Evolutionary conservation across 35 echinoderm and acorn worm genomes (phyloP).

Genomic region (Ophiothrix spiculata): DNA sequence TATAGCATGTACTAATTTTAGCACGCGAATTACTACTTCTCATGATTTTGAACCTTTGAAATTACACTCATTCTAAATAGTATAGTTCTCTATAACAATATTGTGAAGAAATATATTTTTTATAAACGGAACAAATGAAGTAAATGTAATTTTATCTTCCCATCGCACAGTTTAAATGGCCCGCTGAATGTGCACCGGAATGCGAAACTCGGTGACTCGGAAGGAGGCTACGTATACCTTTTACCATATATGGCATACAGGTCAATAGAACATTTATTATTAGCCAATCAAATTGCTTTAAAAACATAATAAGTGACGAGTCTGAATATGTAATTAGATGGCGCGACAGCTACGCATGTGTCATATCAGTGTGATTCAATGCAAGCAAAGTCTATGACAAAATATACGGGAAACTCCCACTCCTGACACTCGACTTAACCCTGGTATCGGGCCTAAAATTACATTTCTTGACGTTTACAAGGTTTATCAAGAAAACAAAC

Average conservation of each 20-base stretch:
- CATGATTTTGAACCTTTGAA: no score
- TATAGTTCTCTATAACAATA: no score
- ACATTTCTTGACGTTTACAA: background rate
- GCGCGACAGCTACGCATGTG: slow-evolving; percentile 9
- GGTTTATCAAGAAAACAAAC: background rate
- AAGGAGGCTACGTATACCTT: background rate
- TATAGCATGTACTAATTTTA: background rate
- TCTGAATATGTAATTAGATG: slow-evolving; percentile 9
- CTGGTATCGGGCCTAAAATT: no score
- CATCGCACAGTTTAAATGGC: background rate
- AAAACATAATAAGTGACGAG: background rate
- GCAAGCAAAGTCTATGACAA: no score
- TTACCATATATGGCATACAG: background rate
- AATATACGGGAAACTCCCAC: slow-evolving; percentile 13
- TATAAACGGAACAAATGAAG: background rate
- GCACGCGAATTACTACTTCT: background rate
- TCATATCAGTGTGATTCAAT: background rate
- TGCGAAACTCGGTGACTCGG: background rate
- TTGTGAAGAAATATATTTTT: background rate
- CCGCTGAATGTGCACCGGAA: slow-evolving; percentile 10
- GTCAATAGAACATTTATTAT: background rate
- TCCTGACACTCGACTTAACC: no score
- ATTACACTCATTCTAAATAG: no score
- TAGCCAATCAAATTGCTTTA: background rate
- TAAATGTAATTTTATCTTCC: background rate